Evolutionary conservation across 1,140 invertebrate genomes (phyloP), one percentile per base, ranked within the genome.

Genomic region (Chelonus insularis): DNA sequence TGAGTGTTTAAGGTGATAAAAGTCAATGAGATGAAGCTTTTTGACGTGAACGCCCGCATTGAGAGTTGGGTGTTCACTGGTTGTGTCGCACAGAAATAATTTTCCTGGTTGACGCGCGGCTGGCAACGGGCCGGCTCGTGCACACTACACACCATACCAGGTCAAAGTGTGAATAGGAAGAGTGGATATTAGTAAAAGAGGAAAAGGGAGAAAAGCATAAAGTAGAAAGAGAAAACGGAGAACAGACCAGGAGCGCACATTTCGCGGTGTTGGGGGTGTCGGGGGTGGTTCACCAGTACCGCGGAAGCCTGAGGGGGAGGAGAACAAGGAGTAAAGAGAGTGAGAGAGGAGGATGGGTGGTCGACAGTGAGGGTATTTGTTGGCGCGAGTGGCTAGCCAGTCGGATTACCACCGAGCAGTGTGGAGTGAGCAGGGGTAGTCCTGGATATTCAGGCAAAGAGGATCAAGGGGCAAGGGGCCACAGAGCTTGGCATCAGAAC

Each of bases 361-460:
- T 73, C 68, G 72, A 77, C 72, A 76, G 70, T 74, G 77, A 76
- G 78, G 77, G 75, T 78, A 78, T 79, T 80, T 80, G 77, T 79
- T 77, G 76, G 79, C 77, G 77, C 75, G 77, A 78, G 78, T 76
- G 76, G 79, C 78, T 78, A 79, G 74, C 78, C 79, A 79, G 77
- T 79, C 78, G 76, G 79, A 80, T 80, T 80, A 80, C 77, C 77
- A 76, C 77, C 64, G 69, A 62, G 60, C 57, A 63, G 68, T 59
- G 66, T 55, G 65, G 58, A 63, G 65, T 64, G 59, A 57, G 56
- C 55, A 62, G 64, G 16, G 25, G 23, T 18, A 16, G 12, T 43
- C 54, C 54, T 56, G 54, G 54, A 43, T 29, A 20, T 56, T 39
- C 54, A 56, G 21, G 20, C 12, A 3, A 21, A 8, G 8, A 32